A percentile compares a stretch with the other conserved stretches of the same genome.
phyloP scores from a whole-genome alignment of 2,888 invertebrate species.

The Patella caerulea region DNA sequence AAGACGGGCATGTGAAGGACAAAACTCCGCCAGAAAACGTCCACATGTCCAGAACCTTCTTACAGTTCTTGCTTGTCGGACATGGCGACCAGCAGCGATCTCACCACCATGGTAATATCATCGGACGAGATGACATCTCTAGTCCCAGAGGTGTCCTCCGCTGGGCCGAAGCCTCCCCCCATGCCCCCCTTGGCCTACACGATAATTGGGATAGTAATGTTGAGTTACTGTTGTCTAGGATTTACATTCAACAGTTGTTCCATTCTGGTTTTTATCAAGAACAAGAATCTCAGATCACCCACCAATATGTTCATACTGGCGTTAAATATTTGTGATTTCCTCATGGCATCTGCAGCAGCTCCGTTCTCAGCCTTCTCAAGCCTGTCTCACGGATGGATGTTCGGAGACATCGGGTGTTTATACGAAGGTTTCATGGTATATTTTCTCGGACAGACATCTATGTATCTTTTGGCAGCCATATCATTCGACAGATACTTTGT shows the following conservation, averaged over 20 bases:
- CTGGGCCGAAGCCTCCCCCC: not conserved
- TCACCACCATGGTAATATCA: not conserved
- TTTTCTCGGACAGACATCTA: conserved; percentile 52
- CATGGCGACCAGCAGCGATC: not conserved
- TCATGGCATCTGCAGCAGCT: conserved; percentile 45
- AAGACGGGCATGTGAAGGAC: no score
- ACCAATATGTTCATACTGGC: conserved; percentile 59
- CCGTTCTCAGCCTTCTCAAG: conserved; percentile 32
- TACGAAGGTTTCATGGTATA: conserved; percentile 58
- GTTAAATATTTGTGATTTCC: conserved; percentile 49
- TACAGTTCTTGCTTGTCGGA: not conserved
- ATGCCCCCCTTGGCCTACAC: not conserved
- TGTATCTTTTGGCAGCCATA: conserved; percentile 58
- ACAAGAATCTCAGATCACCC: conserved; percentile 51
- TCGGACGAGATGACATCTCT: not conserved
- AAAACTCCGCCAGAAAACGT: no score
- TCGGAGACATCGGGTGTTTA: conserved; percentile 44
- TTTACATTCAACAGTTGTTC: conserved; percentile 37
- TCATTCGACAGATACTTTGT: conserved; percentile 61
- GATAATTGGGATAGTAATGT: conserved; percentile 9
- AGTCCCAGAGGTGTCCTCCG: not conserved
- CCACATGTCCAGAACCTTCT: no score
- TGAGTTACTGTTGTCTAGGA: conserved; percentile 23
- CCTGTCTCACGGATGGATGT: conserved; percentile 39
- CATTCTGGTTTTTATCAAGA: conserved; percentile 40